These are phyloP conservation scores for Echinarachnius parma DNA, from an alignment of 53 echinoderm and acorn worm genomes.

Conservation along the genomic window DNA sequence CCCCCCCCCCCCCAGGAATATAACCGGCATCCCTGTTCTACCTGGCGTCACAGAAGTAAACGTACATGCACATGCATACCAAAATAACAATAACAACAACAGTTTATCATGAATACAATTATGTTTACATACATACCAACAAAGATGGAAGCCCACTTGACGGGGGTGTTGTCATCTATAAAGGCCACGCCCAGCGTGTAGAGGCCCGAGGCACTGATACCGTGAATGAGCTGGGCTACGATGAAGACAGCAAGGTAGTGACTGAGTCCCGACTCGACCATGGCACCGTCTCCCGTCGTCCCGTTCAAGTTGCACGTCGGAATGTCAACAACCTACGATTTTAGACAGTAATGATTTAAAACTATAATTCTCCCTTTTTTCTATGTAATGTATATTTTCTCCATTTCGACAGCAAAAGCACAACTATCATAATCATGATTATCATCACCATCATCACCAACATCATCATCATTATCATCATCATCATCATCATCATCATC, in stretches of 20 bases:
- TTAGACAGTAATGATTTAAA: no score
- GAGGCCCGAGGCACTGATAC: constrained; percentile 79
- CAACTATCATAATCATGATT: no score
- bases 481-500: constrained; percentile 16
- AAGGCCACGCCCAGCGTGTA: constrained; percentile 83
- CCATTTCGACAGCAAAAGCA: no score
- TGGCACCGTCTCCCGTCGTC: not conserved
- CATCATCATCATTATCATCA: not conserved
- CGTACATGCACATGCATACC: not conserved
- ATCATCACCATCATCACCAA: no score
- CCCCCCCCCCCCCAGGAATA: not conserved
- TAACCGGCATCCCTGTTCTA: not conserved
- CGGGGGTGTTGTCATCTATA: constrained; percentile 73
- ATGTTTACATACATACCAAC: constrained; percentile 55
- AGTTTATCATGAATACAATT: not conserved
- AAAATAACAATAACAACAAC: not conserved
- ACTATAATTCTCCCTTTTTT: no score
- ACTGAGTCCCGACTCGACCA: constrained; percentile 53
- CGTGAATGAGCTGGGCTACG: constrained; percentile 79
- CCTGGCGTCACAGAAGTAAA: not conserved
- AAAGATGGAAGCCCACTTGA: constrained; percentile 56
- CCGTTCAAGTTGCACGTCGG: constrained; percentile 52
- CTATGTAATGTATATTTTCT: no score
- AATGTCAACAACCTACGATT: constrained; percentile 20
- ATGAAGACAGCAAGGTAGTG: constrained; percentile 77